phyloP scores from a whole-genome alignment of 2,888 invertebrate genomes.

The Eulithis testata region DNA sequence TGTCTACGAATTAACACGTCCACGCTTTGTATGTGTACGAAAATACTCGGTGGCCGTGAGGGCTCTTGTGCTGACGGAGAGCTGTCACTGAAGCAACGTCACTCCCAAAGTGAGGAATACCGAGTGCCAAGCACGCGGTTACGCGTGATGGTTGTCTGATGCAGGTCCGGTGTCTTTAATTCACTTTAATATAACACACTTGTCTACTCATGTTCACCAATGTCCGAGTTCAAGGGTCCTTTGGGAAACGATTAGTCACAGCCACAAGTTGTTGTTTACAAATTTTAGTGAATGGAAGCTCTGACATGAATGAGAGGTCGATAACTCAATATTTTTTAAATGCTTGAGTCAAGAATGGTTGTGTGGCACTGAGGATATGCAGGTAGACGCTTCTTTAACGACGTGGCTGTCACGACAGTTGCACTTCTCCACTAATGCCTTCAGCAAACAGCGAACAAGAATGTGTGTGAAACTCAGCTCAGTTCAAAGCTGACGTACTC shows the following conservation, averaged over 20 bases:
- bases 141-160: slow-evolving; percentile 72
- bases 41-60: slow-evolving; percentile 80
- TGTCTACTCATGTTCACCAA: slow-evolving; percentile 49
- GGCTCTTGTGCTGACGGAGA: slow-evolving; percentile 78
- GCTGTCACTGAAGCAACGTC: slow-evolving; percentile 62
- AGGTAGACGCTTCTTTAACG: slow-evolving; percentile 40
- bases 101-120: slow-evolving; percentile 46
- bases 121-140: slow-evolving; percentile 40
- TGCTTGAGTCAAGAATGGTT: slow-evolving; percentile 30
- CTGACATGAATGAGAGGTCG: slow-evolving; percentile 38
- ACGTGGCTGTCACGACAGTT: slow-evolving; percentile 65
- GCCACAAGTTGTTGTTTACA: slow-evolving; percentile 60
- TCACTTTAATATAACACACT: slow-evolving; percentile 72
- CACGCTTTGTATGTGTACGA: slow-evolving; percentile 79
- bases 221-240: slow-evolving; percentile 56
- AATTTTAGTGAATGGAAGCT: slow-evolving; percentile 47
- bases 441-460: slow-evolving; percentile 62
- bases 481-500: slow-evolving; percentile 68
- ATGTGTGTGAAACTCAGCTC: slow-evolving; percentile 76
- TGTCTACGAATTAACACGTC: slow-evolving; percentile 85
- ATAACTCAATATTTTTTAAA: slow-evolving; percentile 29
- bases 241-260: slow-evolving; percentile 61
- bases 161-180: slow-evolving; percentile 61
- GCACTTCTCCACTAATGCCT: slow-evolving; percentile 66
- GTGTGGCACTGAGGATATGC: slow-evolving; percentile 30